These are phyloP conservation scores for Lepisosteus oculatus DNA, from an alignment of 2,113 vertebrate species.

Conservation along the genomic window DNA sequence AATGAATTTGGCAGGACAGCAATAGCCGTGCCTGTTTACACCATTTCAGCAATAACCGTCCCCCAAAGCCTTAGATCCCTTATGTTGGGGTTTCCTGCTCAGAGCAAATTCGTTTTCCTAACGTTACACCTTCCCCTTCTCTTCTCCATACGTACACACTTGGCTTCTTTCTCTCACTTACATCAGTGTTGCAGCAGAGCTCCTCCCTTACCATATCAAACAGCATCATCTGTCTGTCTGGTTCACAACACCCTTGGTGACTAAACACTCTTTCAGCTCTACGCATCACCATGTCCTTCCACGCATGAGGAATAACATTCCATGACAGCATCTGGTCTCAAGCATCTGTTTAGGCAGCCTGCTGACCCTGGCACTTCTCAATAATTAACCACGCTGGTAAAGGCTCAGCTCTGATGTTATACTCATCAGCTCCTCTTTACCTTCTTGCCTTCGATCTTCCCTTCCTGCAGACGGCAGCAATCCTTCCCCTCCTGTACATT, in stretches of 20 bases:
- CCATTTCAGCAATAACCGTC: too few species aligned
- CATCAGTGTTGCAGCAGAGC: slow-evolving; percentile 10
- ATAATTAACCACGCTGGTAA: too few species aligned
- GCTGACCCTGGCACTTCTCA: background rate
- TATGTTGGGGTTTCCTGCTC: too few species aligned
- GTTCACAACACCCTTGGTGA: background rate
- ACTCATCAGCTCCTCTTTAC: background rate
- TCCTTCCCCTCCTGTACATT: background rate
- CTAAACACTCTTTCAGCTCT: background rate
- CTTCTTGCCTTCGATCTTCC: slow-evolving; percentile 5
- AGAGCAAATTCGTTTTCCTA: too few species aligned
- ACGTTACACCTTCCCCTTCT: too few species aligned
- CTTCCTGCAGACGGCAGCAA: background rate
- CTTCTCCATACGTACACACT: too few species aligned
- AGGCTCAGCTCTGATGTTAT: too few species aligned
- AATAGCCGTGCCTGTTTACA: too few species aligned
- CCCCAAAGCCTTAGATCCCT: too few species aligned
- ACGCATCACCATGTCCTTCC: background rate
- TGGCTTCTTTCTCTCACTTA: background rate
- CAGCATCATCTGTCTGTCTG: background rate
- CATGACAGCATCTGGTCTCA: background rate
- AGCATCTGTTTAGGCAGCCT: too few species aligned
- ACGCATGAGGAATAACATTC: background rate
- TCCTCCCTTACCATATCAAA: background rate
- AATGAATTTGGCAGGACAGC: too few species aligned